Evolutionary conservation across 30 jellyfish, hydroid and myxozoan species (phyloP).

Genomic region (Aurelia aurita): DNA sequence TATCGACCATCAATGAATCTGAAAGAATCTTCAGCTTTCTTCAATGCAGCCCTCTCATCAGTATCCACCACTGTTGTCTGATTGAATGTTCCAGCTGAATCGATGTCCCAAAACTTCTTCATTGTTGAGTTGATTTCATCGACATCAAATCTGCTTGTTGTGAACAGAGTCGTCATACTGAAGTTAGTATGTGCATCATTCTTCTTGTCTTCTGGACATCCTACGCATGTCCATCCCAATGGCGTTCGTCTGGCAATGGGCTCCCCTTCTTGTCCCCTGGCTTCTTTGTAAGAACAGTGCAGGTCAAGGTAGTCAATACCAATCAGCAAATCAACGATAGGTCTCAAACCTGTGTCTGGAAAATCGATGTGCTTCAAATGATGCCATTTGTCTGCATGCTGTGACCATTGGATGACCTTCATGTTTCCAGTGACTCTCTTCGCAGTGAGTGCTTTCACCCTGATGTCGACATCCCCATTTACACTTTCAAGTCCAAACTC

Average conservation of each 20-base stretch:
- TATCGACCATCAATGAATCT: constrained; percentile 38
- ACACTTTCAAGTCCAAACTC: constrained; percentile 45
- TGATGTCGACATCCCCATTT: constrained; percentile 55
- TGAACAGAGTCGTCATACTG: neutral
- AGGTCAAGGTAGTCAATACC: constrained; percentile 51
- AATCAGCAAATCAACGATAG: too few relatives aligned
- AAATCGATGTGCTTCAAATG: too few relatives aligned
- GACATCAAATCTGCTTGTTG: neutral
- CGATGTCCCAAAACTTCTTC: neutral
- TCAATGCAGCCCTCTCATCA: constrained; percentile 16
- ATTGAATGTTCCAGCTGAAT: neutral
- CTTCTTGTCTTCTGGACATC: neutral
- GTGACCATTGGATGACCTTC: constrained; percentile 29
- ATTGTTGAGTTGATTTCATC: constrained; percentile 4
- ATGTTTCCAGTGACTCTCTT: constrained; percentile 67
- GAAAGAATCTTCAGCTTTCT: constrained; percentile 32
- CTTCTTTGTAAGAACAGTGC: constrained; percentile 37
- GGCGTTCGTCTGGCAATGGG: constrained; percentile 58
- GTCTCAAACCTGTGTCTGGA: too few relatives aligned
- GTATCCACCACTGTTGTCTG: neutral
- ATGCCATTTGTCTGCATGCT: too few relatives aligned
- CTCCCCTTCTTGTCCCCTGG: constrained; percentile 22
- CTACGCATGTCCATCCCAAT: too few relatives aligned
- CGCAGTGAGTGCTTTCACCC: constrained; percentile 50
- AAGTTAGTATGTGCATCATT: neutral